phyloP scores from a whole-genome alignment of 2,113 vertebrate genomes.

The Peromyscus polionotus region DNA sequence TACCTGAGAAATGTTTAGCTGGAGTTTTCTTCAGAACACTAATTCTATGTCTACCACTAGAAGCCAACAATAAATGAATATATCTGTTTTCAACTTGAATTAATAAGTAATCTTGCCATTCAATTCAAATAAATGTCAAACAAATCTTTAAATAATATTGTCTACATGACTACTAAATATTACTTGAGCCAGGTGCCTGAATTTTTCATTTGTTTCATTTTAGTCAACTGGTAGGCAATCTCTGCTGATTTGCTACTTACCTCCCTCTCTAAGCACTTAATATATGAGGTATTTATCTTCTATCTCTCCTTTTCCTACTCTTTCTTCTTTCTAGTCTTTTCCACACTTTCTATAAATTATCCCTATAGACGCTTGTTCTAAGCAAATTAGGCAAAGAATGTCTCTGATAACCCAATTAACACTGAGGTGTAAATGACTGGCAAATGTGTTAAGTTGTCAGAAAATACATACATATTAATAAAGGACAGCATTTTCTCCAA shows the following conservation, averaged over 20 bases:
- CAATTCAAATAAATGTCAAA: not conserved
- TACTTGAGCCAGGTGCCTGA: not conserved
- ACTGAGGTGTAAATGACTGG: slow-evolving; percentile 44
- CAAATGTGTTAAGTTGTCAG: slow-evolving; percentile 43
- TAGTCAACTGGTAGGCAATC: not conserved
- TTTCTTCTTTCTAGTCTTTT: not conserved
- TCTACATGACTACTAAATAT: not conserved
- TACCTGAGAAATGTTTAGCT: not conserved
- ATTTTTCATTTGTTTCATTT: not conserved
- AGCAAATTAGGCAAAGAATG: not conserved
- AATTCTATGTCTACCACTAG: not conserved
- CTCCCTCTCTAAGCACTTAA: not conserved
- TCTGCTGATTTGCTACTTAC: not conserved
- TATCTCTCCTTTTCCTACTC: not conserved
- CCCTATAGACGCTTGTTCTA: not conserved
- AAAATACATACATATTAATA: slow-evolving; percentile 45
- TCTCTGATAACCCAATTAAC: slow-evolving; percentile 54
- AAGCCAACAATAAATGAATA: not conserved
- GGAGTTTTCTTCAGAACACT: not conserved
- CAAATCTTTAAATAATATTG: slow-evolving; percentile 6
- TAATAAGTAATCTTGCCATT: not conserved
- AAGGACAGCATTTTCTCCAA: slow-evolving; percentile 7
- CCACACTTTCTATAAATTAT: not conserved
- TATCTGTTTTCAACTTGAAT: not conserved
- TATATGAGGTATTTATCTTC: not conserved